Base-by-base conservation (phyloP, 1,140 invertebrate species). In the Drosophila grimshawi region DNA sequence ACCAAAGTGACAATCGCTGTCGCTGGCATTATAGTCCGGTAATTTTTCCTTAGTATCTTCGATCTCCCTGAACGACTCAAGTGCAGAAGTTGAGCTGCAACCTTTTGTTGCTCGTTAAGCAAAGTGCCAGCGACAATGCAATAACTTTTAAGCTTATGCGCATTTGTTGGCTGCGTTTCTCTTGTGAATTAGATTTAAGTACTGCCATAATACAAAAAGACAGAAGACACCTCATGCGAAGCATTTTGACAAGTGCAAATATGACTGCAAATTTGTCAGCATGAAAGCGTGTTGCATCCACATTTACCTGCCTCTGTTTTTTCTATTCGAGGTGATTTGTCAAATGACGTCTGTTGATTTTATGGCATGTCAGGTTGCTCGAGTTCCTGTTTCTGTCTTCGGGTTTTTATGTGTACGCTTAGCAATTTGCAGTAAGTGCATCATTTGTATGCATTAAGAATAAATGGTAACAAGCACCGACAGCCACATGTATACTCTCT, bases 381-480 rank as follows among this genome's bases (percentile, higher is more conserved):
- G 30, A 41, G 8, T 37, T 43, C 39, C 39, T 43, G 45, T 62
- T 63, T 11, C 46, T 41, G 45, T 62, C 51, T 68, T 57, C 57
- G 19, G 29, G 37, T 56, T 33, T 19, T 62, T n/a, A n/a, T 68
- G 19, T 74, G 7, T 49, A 48, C 46, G 46, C 46, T 64, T 74
- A 71, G 71, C 55, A 85, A 81, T 79, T 86, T 80, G 80, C 80
- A 88, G 69, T 82, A 80, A 74, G 64, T 83, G 85, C 80, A 88
- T 75, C 86, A 89, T 88, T 89, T 83, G 83, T 83, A 75, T 78
- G 80, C 82, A 79, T 86, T 86, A 86, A 86, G 80, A 66, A 69
- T 80, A 85, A 75, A 78, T 72, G 61, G 35, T 37, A 56, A 49
- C 46, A 11, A 46, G 29, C 76, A 72, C 11, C 56, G 41, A 37